Evolutionary conservation across 2,113 vertebrate genomes (phyloP).

Genomic region (Benitochromis conjunctus): DNA sequence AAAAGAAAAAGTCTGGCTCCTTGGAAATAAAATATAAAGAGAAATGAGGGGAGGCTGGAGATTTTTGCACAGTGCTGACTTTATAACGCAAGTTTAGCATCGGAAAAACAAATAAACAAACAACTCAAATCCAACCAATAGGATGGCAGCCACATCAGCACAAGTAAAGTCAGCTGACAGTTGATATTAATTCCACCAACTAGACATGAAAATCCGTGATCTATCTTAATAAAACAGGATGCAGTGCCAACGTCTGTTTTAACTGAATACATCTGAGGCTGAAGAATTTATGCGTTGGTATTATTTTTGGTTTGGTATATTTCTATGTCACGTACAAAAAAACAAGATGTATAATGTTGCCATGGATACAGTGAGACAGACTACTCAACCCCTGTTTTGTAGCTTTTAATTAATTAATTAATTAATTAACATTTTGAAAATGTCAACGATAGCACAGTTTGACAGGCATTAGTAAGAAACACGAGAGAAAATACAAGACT

Average conservation of each 20-base stretch:
- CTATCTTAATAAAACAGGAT: rapidly evolving
- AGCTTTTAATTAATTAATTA: background rate
- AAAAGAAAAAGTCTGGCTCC: background rate
- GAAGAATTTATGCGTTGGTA: background rate
- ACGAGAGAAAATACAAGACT: background rate
- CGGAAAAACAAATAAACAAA: background rate
- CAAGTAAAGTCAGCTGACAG: background rate
- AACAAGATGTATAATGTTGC: background rate
- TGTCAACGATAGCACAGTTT: background rate
- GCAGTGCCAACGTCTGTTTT: rapidly evolving
- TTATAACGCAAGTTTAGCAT: background rate
- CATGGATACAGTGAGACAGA: background rate
- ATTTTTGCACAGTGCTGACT: background rate
- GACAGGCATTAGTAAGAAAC: background rate
- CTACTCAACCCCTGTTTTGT: background rate
- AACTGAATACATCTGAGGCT: background rate
- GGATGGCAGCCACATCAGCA: background rate
- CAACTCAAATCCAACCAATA: background rate
- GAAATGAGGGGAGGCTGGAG: background rate
- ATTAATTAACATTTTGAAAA: background rate
- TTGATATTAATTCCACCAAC: background rate
- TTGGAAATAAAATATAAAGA: background rate
- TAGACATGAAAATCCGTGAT: background rate
- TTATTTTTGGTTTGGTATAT: background rate
- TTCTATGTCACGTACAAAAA: background rate